A percentile compares a stretch with the other conserved stretches of the same genome.
Conservation (phyloP, 1,140 invertebrate genomes). For the Halictus rubicundus region DNA sequence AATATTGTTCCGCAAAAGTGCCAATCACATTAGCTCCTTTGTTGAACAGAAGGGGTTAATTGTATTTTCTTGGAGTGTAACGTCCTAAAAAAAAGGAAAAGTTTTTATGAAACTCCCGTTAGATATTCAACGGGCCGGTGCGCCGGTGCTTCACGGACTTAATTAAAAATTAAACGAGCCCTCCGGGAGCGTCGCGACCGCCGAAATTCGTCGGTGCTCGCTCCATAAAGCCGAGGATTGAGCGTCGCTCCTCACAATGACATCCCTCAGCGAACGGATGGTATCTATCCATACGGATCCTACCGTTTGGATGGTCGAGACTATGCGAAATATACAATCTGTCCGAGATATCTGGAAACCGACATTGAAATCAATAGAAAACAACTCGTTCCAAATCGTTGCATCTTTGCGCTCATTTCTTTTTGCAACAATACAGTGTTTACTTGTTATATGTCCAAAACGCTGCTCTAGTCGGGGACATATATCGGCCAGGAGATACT, state of each 20-base stretch:
- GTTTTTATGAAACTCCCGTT: conserved; percentile 32
- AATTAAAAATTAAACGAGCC: conserved; percentile 67
- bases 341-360: too few relatives aligned
- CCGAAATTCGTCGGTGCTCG: conserved; percentile 56
- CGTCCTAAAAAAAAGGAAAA: not conserved
- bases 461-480: too few relatives aligned
- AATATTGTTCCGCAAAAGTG: too few relatives aligned
- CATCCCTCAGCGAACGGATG: conserved; percentile 49
- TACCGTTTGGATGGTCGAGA: conserved; percentile 18
- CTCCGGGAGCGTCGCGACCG: conserved; percentile 49
- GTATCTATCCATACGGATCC: conserved; percentile 42
- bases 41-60: not conserved
- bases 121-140: conserved; percentile 37
- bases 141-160: conserved; percentile 42
- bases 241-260: conserved; percentile 46
- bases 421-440: too few relatives aligned
- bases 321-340: not conserved
- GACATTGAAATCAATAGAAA: too few relatives aligned
- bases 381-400: too few relatives aligned
- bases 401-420: too few relatives aligned
- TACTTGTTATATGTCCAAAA: too few relatives aligned
- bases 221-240: conserved; percentile 48
- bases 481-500: too few relatives aligned
- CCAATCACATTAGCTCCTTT: too few relatives aligned
- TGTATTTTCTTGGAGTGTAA: not conserved